A percentile compares a stretch with the other conserved stretches of the same genome.
Evolutionary conservation across 1,140 invertebrate species (phyloP).

Genomic region (Subanguina moxae): DNA sequence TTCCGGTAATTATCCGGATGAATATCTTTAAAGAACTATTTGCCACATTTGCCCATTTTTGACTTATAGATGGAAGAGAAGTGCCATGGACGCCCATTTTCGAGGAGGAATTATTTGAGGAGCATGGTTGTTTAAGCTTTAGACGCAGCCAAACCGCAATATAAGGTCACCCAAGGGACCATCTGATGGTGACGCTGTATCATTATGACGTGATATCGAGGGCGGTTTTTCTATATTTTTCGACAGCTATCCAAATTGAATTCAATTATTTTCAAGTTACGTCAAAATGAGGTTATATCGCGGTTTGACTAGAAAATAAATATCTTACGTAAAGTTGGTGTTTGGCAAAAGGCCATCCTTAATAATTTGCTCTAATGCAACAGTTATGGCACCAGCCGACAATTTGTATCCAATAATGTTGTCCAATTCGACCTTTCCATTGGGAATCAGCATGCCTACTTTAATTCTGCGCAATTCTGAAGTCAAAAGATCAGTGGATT

Average conservation of each 20-base stretch:
- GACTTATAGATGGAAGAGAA: background rate
- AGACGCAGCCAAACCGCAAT: too few relatives aligned
- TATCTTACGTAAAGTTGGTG: background rate
- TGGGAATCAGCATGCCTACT: background rate
- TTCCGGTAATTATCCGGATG: too few relatives aligned
- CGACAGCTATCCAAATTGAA: background rate
- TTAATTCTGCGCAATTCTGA: background rate
- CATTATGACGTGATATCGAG: background rate
- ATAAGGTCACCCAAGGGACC: too few relatives aligned
- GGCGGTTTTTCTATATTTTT: background rate
- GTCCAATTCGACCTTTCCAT: background rate
- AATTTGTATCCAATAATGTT: background rate
- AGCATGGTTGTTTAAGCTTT: background rate
- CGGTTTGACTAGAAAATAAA: background rate
- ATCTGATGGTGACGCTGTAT: background rate
- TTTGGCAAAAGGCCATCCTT: background rate
- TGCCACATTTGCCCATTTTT: too few relatives aligned
- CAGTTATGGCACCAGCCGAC: background rate
- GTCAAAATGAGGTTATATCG: too few relatives aligned
- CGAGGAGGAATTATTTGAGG: background rate
- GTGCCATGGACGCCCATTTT: too few relatives aligned
- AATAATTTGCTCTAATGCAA: background rate
- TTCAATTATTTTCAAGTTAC: too few relatives aligned
- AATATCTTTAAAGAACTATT: too few relatives aligned
- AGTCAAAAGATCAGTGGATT: background rate